A percentile compares a stretch with the other conserved stretches of the same genome.
Evolutionary conservation across 64 coral and sea anemone species (phyloP).

Genomic region (Orbicella faveolata): DNA sequence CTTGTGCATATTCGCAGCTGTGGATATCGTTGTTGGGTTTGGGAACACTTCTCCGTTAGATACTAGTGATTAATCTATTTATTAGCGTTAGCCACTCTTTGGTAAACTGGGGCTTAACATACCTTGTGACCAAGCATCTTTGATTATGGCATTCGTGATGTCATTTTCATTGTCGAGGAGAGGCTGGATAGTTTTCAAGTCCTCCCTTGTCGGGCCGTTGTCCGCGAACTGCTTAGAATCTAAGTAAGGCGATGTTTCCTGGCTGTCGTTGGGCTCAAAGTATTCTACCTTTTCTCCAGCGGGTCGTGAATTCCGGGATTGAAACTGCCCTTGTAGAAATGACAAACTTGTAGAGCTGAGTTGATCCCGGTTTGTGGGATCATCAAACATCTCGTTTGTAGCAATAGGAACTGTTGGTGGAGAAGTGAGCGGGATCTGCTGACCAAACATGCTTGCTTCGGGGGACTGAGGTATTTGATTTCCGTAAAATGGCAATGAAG

Average conservation of each 20-base stretch:
- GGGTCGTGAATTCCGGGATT: neutral
- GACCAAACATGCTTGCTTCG: neutral
- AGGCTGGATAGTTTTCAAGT: constrained; percentile 27
- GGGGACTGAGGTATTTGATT: neutral
- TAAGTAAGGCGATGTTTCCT: constrained; percentile 15
- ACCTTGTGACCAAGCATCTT: constrained; percentile 31
- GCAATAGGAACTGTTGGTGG: neutral
- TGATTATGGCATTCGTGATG: constrained; percentile 20
- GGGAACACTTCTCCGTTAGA: too few species aligned
- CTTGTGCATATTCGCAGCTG: too few species aligned
- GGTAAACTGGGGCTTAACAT: neutral
- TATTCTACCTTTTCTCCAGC: neutral
- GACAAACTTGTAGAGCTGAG: neutral
- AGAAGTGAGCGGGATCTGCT: neutral
- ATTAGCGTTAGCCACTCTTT: too few species aligned
- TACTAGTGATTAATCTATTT: too few species aligned
- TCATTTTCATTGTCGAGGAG: constrained; percentile 14
- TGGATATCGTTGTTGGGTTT: too few species aligned
- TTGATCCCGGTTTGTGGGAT: constrained; percentile 12
- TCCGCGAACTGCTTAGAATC: constrained; percentile 20
- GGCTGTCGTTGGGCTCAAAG: constrained; percentile 36
- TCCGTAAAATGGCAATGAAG: neutral
- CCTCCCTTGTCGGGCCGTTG: constrained; percentile 27
- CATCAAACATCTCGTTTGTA: constrained; percentile 26
- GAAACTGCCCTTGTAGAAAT: constrained; percentile 10